A percentile compares a stretch with the other conserved stretches of the same genome.
phyloP scores from a whole-genome alignment of 2,113 vertebrate genomes.

The Corythaixoides concolor region DNA sequence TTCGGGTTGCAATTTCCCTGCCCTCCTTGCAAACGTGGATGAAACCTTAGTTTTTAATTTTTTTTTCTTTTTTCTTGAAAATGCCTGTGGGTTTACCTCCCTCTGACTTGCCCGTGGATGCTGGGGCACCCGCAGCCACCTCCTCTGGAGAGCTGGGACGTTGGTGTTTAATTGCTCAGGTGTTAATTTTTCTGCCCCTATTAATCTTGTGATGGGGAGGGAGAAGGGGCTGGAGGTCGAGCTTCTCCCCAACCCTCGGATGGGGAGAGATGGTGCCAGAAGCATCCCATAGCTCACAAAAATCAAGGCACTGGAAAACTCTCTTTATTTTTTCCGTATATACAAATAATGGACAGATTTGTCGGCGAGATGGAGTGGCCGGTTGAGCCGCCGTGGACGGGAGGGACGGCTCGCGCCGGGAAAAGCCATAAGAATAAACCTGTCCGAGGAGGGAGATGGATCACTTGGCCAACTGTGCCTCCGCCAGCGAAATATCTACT shows the following conservation, averaged over 20 bases:
- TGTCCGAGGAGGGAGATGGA: neutral
- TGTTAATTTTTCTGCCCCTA: neutral
- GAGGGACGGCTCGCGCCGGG: neutral
- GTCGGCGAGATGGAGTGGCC: neutral
- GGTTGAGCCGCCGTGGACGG: neutral
- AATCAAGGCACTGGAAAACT: neutral
- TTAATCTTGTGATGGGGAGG: neutral
- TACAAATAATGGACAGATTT: neutral
- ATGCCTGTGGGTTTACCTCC: rapidly evolving
- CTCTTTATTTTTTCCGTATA: neutral
- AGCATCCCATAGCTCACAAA: neutral
- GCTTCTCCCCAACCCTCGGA: neutral
- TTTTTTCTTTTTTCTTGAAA: neutral
- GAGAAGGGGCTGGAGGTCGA: neutral
- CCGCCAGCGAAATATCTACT: neutral
- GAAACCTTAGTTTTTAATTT: neutral
- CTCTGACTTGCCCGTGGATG: neutral
- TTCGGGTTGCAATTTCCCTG: neutral
- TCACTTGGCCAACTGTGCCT: neutral
- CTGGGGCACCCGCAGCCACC: neutral
- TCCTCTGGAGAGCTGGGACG: neutral
- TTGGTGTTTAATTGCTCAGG: neutral
- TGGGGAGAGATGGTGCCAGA: neutral
- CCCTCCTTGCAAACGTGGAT: neutral
- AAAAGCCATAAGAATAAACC: neutral